A percentile compares a stretch with the other conserved stretches of the same genome.
Conservation (phyloP, 2,888 invertebrate genomes). For the Fissipunctia ypsillon region DNA sequence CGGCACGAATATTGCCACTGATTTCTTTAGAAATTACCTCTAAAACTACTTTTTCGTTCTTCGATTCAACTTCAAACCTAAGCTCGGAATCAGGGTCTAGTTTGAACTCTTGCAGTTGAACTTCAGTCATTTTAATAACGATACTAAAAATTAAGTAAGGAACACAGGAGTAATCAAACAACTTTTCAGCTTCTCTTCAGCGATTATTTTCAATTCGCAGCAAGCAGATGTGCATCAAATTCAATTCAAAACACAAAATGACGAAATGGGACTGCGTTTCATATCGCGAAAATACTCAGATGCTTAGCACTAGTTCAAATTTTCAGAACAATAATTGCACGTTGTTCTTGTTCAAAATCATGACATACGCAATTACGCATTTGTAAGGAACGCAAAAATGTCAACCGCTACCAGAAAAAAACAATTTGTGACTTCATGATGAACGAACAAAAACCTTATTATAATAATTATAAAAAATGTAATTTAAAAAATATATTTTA, state of each 20-base stretch:
- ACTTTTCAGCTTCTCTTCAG: background rate
- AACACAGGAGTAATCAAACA: conserved; percentile 3
- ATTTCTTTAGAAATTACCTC: conserved; percentile 89
- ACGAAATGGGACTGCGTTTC: conserved; percentile 32
- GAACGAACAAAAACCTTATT: no score
- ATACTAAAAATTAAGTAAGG: conserved; percentile 11
- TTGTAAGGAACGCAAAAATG: conserved; percentile 25
- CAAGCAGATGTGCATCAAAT: conserved; percentile 24
- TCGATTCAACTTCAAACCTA: conserved; percentile 98
- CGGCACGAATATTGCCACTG: background rate
- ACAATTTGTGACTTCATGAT: background rate
- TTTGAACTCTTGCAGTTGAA: conserved; percentile 93
- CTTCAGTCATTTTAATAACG: conserved; percentile 83
- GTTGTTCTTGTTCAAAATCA: background rate
- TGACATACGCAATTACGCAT: fast-evolving
- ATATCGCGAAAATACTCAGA: background rate
- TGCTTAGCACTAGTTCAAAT: conserved; percentile 4
- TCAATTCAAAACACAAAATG: conserved; percentile 16
- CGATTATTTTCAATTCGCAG: conserved; percentile 16
- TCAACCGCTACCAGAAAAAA: background rate
- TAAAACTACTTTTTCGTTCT: conserved; percentile 95
- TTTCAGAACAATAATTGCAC: background rate
- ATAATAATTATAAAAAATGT: no score
- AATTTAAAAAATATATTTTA: no score
- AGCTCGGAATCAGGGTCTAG: conserved; percentile 96